Evolutionary conservation across 2,113 vertebrate genomes (phyloP).

Genomic region (Deroptyus accipitrinus): DNA sequence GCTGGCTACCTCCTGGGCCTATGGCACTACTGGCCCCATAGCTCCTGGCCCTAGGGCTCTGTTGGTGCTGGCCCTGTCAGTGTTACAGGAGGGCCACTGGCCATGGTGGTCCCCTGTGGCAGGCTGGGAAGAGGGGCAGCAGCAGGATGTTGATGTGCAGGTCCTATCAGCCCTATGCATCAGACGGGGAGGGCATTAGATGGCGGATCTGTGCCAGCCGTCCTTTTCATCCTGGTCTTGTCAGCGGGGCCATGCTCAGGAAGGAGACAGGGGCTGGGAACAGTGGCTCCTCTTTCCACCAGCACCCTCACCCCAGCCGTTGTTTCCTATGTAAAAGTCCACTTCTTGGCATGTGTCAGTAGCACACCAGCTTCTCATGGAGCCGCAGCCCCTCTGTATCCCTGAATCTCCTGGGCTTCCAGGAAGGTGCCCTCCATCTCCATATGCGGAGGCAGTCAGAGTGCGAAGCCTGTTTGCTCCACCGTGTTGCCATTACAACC

Average conservation of each 20-base stretch:
- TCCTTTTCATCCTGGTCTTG: not conserved
- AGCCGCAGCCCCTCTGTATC: not conserved
- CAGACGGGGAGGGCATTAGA: not conserved
- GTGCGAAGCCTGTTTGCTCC: not conserved
- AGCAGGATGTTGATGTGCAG: not conserved
- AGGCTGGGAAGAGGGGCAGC: rapidly evolving
- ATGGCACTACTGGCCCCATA: not conserved
- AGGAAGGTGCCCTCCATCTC: not conserved
- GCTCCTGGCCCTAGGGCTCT: not conserved
- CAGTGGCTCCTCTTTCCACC: not conserved
- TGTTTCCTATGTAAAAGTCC: not conserved
- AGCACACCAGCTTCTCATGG: not conserved
- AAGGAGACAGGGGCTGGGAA: not conserved
- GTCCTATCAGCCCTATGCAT: rapidly evolving
- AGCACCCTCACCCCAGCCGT: rapidly evolving
- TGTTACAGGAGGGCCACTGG: not conserved
- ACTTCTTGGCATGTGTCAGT: not conserved
- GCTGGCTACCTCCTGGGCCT: not conserved
- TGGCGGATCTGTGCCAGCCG: not conserved
- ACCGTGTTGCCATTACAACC: rapidly evolving
- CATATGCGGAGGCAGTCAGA: rapidly evolving
- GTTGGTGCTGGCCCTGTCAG: not conserved
- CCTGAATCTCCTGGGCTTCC: not conserved
- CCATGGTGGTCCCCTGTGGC: not conserved
- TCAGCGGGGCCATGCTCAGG: not conserved